Evolutionary conservation across 2,113 vertebrate genomes (phyloP), one percentile per base, ranked within the genome.

Genomic region (Taxidea taxus): DNA sequence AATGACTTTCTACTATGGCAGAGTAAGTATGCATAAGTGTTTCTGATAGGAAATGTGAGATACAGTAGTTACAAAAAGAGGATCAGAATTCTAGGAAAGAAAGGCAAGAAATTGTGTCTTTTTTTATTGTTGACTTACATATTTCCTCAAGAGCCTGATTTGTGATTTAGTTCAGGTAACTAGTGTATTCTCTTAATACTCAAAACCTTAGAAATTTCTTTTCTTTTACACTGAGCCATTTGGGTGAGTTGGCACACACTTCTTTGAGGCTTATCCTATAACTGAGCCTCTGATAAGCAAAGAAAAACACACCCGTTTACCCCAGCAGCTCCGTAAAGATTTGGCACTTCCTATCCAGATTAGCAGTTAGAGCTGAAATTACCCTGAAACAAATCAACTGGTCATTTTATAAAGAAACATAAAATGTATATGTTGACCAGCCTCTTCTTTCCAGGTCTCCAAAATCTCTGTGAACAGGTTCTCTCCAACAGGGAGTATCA

Each of bases 201-300:
- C 90, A 21, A 96, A 78, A 39, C 64, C 42, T 77, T 75, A 60
- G 20, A 51, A 51, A 31, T 87, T 44, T 66, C 16, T 96, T 77
- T 90, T 70, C 16, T 85, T 90, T 90, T 75, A 77, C 13, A 34
- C 4, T 60, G n/a, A 95, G 25, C 9, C 20, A 3, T 85, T 90
- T 77, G 70, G 60, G 9, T 85, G 25, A 39, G 25, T 92, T 74
- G 18, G 80, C 84, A 62, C 25, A 80, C 3, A 92, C 5, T 44
- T 93, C 34, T 84, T 62, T 64, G 74, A 92, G 20, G 27, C 84
- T 95, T 94, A 92, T 80, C 37, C 85, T 81, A 51, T 90, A 89
- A 84, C 44, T 82, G 44, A 92, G 58, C 39, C 13, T 72, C 37
- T 72, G 85, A 91, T 82, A 94, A 94, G 16, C n/a, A 82, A 93